Evolutionary conservation across 2,888 invertebrate species (phyloP).

Genomic region (Tipula lateralis): DNA sequence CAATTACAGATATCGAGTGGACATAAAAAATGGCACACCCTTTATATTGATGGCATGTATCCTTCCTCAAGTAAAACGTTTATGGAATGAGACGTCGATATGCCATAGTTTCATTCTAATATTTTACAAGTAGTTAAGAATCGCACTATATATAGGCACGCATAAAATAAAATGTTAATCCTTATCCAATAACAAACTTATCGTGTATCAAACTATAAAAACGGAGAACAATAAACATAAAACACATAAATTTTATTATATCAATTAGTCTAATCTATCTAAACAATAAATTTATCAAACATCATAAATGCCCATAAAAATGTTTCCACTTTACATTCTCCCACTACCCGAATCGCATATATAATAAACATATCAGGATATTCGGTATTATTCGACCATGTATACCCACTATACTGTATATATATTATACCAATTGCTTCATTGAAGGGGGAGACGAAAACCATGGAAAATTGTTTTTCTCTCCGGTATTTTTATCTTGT

Average conservation of each 20-base stretch:
- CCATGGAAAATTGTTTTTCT: not conserved
- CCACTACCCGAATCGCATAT: not conserved
- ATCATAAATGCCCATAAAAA: not conserved
- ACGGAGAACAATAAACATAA: not conserved
- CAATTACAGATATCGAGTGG: too few relatives aligned
- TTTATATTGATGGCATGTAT: too few relatives aligned
- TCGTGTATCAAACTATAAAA: not conserved
- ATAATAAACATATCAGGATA: constrained; percentile 6
- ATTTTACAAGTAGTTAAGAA: too few relatives aligned
- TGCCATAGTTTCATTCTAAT: too few relatives aligned
- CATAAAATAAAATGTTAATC: not conserved
- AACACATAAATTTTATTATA: not conserved
- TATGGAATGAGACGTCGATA: too few relatives aligned
- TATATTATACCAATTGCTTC: too few relatives aligned
- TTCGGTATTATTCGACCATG: not conserved
- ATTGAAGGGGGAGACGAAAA: not conserved
- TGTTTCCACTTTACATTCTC: not conserved
- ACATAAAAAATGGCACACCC: too few relatives aligned
- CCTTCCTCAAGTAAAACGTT: too few relatives aligned
- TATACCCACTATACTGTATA: not conserved
- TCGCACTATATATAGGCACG: too few relatives aligned
- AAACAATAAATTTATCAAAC: constrained; percentile 19
- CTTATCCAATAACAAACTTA: not conserved
- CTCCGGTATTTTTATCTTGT: not conserved
- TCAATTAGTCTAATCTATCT: constrained; percentile 11